Base-by-base conservation (phyloP, 2,113 vertebrate genomes). In the Jaculus jaculus region DNA sequence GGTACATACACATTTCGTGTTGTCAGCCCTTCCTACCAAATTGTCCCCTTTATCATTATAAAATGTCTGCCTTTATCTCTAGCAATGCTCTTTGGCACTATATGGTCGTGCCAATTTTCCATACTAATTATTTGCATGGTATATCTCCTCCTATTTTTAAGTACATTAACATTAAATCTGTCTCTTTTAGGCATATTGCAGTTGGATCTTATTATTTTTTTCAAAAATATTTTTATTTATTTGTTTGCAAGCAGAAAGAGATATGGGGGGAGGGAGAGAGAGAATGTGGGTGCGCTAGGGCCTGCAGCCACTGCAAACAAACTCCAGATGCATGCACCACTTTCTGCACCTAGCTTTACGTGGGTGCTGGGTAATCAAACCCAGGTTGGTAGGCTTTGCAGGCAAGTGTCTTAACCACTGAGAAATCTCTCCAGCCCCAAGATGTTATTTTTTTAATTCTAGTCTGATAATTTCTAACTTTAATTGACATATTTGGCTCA, bases 121-220 rank as follows among this genome's bases (percentile, higher is more conserved):
- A 73, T 84, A 21, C 17, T 88, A 63, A 37, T 32, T 78, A 39
- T 42, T 65, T 58, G 16, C 7, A 79, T 37, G 18, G 23, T 71
- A 51, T 60, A 69, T 69, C 18, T 90, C 86, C 60, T 68, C 24
- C 12, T 39, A 21, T 80, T 69, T 94, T 68, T 30, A 68, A 68
- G 42, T 74, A 71, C 5, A 54, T 84, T 80, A 85, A 81, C n/a
- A 30, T 72, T 75, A 81, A 68, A 6, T 58, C 7, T 37, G 34
- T n/a, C 28, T 84, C 54, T 92, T 84, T 88, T 60, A 87, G 72
- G 78, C 16, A 79, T 69, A 21, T 84, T 88, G 74, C 7, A 42
- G 63, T 73, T 79, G 58, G 34, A 34, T 84, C 42, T 47, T 47
- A 47, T 47, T 8, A 71, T 54, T 75, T 13, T 37, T 81, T 61